Base-by-base conservation (phyloP, 2,797 vertebrate genomes). In the Selene dorsalis region DNA sequence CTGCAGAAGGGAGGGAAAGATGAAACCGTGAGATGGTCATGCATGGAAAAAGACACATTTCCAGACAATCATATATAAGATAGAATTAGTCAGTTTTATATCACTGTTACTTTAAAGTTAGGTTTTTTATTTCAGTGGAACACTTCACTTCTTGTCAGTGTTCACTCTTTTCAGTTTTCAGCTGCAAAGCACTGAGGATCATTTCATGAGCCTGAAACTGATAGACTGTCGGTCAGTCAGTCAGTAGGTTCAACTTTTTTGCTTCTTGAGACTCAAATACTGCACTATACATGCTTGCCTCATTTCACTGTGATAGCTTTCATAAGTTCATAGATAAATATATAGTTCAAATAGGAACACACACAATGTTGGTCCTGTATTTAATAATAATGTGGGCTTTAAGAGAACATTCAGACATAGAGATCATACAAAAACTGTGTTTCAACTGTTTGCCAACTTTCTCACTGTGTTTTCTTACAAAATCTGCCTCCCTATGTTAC, bases 181-280 rank as follows among this genome's bases (percentile, higher is more conserved):
- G 43, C 45, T 68, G 32, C 18, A 69, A 68, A 57, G 12, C 41
- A 28, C 28, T 56, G 59, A 63, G 32, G 18, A 35, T 81, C 9
- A 69, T 70, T 69, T 84, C 22, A 75, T 75, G 14, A 76, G 50
- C 65, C 77, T 63, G 30, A 74, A 59, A 57, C 55, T 62, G 50
- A 72, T 65, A 63, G 24, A 55, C 22, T 48, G 39, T 77, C 26
- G 18, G 20, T 67, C 53, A 11, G 38, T 77, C 60, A 41, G 56
- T 80, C 28, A 75, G 38, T 30, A 18, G 43, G 28, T 84, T 78
- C 57, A 57, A 65, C 14, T 59, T 64, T 22, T 72, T 6, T 75
- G 77, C 87, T 89, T 84, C 77, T 88, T 89, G 65, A 72, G 47
- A 58, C 47, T 77, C 52, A 83, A 77, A 78, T 73, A 43, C 59